Base-by-base conservation (phyloP, 2,113 vertebrate genomes). In the Leucopsar rothschildi region DNA sequence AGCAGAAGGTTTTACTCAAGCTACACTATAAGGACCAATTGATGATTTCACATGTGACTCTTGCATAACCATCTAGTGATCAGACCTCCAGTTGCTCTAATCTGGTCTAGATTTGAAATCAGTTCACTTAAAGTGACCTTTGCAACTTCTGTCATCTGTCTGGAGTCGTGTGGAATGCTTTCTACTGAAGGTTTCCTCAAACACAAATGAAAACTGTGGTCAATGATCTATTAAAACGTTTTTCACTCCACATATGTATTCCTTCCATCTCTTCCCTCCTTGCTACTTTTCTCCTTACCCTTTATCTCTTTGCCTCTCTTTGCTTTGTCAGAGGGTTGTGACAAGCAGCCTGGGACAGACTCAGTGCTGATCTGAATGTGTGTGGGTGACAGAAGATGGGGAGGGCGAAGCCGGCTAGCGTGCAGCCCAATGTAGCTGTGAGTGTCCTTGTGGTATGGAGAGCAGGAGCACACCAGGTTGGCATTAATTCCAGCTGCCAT, bases 391-490 rank as follows among this genome's bases (percentile, higher is more conserved):
- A 86, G 55, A 50, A 50, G 40, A 23, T 22, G 37, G 27, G 57
- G 75, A 76, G n/a, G 31, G 45, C 0, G 0, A 57, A 77, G 59
- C 66, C 1, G 0, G 15, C 33, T 28, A 28, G 22, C 0, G 1
- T 5, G 2, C n/a, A 68, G 70, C 61, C 70, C 33, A 55, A 0
- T 0, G 0, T 56, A 44, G 37, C 63, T 68, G 11, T 28, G 37
- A 52, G 19, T n/a, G 59, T 68, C 37, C 39, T 33, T 88, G 49
- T 45, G 55, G 31, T 15, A 2, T 11, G 42, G 50, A 73, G 50
- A 6, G 2, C 2, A 4, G 11, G 22, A 66, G 25, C 73, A 27
- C 52, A 45, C 3, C 0, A 0, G 21, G 22, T 44, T 0, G 1
- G 21, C 37, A 15, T 37, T 80, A n/a, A 66, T 70, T 29, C 37